These are phyloP conservation scores for Montipora sp. DNA, from an alignment of 64 coral and sea anemone species.

Conservation along the genomic window DNA sequence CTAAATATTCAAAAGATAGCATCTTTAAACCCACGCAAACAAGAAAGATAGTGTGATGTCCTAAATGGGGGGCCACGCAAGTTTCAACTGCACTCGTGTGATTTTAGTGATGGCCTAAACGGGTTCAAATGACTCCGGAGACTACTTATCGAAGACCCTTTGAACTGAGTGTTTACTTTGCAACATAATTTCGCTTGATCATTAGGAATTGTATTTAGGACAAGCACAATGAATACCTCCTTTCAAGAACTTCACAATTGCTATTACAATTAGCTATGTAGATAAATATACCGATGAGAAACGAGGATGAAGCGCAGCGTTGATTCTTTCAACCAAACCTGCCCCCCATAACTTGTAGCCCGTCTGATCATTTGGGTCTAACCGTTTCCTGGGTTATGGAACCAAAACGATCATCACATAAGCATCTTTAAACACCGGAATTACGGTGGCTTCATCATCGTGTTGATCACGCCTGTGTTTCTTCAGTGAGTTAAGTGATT, in stretches of 20 bases:
- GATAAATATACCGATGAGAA: too few species aligned
- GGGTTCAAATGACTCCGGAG: background rate
- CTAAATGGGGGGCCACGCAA: background rate
- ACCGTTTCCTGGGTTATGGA: too few species aligned
- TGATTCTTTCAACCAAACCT: constrained; percentile 5
- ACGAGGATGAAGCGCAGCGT: background rate
- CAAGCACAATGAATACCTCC: too few species aligned
- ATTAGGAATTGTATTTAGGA: background rate
- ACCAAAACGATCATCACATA: too few species aligned
- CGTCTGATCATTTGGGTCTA: background rate
- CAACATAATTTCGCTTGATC: background rate
- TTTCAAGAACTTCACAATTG: too few species aligned
- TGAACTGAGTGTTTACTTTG: background rate
- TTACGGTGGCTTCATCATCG: too few species aligned
- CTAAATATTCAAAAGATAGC: too few species aligned
- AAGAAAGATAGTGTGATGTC: too few species aligned
- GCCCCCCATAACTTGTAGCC: constrained; percentile 33
- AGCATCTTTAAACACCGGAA: too few species aligned
- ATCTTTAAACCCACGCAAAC: background rate
- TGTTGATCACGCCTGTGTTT: too few species aligned
- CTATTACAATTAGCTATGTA: too few species aligned
- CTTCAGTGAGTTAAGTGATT: too few species aligned
- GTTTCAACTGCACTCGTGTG: background rate
- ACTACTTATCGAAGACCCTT: background rate
- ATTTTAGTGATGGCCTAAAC: background rate